Base-by-base conservation (phyloP, 2,888 invertebrate species). In the Heliconius aoede region DNA sequence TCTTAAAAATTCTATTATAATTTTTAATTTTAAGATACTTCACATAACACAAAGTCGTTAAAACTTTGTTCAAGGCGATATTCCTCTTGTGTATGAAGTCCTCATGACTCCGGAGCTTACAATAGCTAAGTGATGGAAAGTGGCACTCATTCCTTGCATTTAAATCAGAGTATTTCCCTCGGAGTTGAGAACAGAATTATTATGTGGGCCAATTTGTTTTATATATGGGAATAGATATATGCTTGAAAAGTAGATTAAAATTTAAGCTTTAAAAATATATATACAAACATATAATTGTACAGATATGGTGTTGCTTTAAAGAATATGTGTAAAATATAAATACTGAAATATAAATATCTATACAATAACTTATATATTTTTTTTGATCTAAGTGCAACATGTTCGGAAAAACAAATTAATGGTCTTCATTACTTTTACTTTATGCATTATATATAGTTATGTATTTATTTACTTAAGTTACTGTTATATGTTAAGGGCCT, bases 81-180 rank as follows among this genome's bases (percentile, higher is more conserved):
- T 46, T 68, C 30, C 68, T 68, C 51, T 68, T 68, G 68, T 68
- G 68, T 73, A 73, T 55, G 64, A 73, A 73, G 51, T 62, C 64
- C 64, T 73, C 64, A 64, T 73, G 61, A 62, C 28, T 73, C n/a
- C n/a, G 65, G 32, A 73, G 51, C 60, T 61, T 40, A 64, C 55
- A 55, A 64, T 73, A 64, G 51, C 60, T 78, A 73, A 68, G 69
- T 36, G 68, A 61, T 73, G 73, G 75, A 67, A 73, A 78, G 55
- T 73, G 61, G 61, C 74, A 72, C 72, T 75, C 65, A 58, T 78
- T 76, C 72, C 62, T 73, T 75, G 75, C 72, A 78, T 78, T 78
- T 75, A 73, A 78, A 76, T 78, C 72, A 67, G 72, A 73, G 28
- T 28, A 21, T 30, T n/a, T 51, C 13, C 28, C 3, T 68, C 28